Conservation (phyloP, 1,140 invertebrate species). For the Cherax destructor region DNA sequence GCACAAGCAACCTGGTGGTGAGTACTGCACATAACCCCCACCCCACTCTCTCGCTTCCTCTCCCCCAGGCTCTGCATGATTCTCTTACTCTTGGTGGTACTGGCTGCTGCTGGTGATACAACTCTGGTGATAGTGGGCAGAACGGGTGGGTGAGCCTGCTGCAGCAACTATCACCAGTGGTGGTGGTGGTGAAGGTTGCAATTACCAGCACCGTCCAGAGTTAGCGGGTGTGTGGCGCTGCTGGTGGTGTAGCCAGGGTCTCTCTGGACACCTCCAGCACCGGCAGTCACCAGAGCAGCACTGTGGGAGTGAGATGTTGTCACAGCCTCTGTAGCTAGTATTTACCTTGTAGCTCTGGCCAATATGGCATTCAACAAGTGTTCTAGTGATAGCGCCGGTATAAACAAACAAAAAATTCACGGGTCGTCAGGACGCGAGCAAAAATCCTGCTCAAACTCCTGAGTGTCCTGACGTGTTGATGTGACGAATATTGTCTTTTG, state of each 20-base stretch:
- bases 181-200: not conserved
- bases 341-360: no score
- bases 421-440: no score
- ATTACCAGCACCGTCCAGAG: not conserved
- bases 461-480: no score
- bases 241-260: not conserved
- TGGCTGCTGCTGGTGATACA: not conserved
- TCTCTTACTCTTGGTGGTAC: no score
- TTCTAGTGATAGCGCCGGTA: no score
- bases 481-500: no score
- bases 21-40: not conserved
- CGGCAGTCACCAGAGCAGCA: no score
- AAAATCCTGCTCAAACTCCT: no score
- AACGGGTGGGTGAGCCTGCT: not conserved
- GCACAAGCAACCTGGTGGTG: slow-evolving; percentile 13
- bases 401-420: no score
- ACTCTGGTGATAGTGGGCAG: not conserved
- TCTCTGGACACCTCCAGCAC: not conserved
- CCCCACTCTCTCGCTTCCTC: not conserved
- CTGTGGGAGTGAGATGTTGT: no score
- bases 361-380: no score
- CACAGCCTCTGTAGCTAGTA: no score
- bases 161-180: not conserved
- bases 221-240: not conserved
- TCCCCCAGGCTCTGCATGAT: not conserved